Evolutionary conservation across 2,113 vertebrate species (phyloP), one percentile per base, ranked within the genome.

Genomic region (Hemiscyllium ocellatum): DNA sequence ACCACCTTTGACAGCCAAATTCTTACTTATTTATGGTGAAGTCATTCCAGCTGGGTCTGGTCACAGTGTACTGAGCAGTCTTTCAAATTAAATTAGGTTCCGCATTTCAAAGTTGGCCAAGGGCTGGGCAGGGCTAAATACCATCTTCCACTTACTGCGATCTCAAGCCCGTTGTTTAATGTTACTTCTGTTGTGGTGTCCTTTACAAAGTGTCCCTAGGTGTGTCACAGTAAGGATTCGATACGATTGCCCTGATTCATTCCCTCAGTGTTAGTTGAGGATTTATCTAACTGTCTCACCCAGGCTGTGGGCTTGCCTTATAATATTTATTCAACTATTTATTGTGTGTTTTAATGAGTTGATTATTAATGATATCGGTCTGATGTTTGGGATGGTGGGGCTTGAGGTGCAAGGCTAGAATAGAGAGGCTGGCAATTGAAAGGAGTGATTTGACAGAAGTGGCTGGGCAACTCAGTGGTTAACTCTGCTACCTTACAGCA

Each of bases 81-180:
- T 47, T 94, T 94, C 65, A 69, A 69, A 37, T 70, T 94, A 69
- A 94, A 94, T 68, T 94, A 68, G 12, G 91, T 94, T 69, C 19
- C 15, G 13, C 10, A 26, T 47, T 94, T 94, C 10, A 90, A 61
- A 5, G 61, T 90, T 56, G 4, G 13, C 65, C n/a, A 24, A 69
- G 37, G 66, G 12, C 42, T 47, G 91, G 47, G 22, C 42, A 47
- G 24, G 20, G 70, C 42, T 29, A 26, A 13, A 37, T 37, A 37
- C 66, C 20, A 8, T 47, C 10, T 42, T 22, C 26, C 24, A 33
- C 13, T 93, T 29, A n/a, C 4, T 29, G 5, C 22, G 24, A 42
- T 69, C 66, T 56, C 29, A 61, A 56, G 26, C 52, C 87, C 61
- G 2, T 90, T 56, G 26, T 29, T 89, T 89, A 13, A 61, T 90